These are phyloP conservation scores for Carcinoscorpius rotundicauda DNA, from an alignment of 1,140 invertebrate genomes.

Conservation along the genomic window DNA sequence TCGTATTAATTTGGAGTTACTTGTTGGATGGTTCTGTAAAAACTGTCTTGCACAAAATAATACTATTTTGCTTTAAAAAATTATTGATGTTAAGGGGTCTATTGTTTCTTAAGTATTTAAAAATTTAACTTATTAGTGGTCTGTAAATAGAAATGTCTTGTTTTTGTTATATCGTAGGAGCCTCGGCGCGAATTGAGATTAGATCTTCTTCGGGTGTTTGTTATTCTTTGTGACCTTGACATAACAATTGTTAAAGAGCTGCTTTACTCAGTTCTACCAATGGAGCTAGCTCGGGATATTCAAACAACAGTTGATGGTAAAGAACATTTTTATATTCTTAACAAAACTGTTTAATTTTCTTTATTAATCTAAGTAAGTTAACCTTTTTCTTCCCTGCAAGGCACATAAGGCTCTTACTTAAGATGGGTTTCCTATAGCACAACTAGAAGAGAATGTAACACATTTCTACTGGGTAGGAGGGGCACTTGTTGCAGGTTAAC, in stretches of 20 bases:
- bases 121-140: background rate
- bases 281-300: conserved; percentile 61
- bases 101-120: background rate
- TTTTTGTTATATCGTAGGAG: conserved; percentile 87
- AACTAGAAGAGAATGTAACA: too few species aligned
- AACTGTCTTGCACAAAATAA: too few species aligned
- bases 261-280: conserved; percentile 69
- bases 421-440: too few species aligned
- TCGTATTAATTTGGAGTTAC: too few species aligned
- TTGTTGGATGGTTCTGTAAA: too few species aligned
- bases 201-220: conserved; percentile 67
- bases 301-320: conserved; percentile 52
- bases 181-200: conserved; percentile 64
- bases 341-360: too few species aligned
- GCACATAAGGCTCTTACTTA: too few species aligned
- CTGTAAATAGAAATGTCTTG: conserved; percentile 26
- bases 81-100: background rate
- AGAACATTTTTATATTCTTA: conserved; percentile 29
- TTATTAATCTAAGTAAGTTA: too few species aligned
- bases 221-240: conserved; percentile 70
- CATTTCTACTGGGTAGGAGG: too few species aligned
- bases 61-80: background rate
- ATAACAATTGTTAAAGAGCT: conserved; percentile 61
- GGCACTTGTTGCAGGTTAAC: too few species aligned
- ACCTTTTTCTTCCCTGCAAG: too few species aligned